Evolutionary conservation across 1,140 invertebrate genomes (phyloP).

Genomic region (Caenorhabditis elegans): DNA sequence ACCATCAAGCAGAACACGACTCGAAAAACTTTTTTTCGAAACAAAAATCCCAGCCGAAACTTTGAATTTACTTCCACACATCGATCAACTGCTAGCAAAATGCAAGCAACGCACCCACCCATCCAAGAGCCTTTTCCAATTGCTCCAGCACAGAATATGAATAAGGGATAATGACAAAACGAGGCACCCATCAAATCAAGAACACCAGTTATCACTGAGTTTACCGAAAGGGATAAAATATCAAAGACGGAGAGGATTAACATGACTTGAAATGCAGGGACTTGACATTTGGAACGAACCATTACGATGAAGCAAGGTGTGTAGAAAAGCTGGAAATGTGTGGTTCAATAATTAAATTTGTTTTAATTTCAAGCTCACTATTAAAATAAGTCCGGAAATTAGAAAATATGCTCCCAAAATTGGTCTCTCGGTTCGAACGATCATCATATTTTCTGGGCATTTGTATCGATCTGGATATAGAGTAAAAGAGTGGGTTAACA

Average conservation of each 20-base stretch:
- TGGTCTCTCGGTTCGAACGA: background rate
- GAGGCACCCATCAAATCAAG: conserved; percentile 3
- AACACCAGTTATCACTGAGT: conserved; percentile 14
- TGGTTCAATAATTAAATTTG: too few species aligned
- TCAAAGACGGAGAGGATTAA: conserved; percentile 35
- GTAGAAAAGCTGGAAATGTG: conserved; percentile 78
- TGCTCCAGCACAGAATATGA: background rate
- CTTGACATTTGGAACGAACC: background rate
- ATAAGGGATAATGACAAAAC: conserved; percentile 5
- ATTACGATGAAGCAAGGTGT: conserved; percentile 15
- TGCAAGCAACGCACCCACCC: background rate
- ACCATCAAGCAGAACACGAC: background rate
- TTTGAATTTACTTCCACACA: background rate
- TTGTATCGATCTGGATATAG: background rate
- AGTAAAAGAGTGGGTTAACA: background rate
- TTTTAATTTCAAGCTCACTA: background rate
- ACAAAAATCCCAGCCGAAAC: background rate
- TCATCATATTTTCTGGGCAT: background rate
- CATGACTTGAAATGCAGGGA: conserved; percentile 5
- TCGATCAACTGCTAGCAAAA: conserved; percentile 30
- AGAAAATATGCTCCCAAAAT: background rate
- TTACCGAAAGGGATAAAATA: conserved; percentile 3
- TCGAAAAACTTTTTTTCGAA: background rate
- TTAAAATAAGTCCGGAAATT: background rate
- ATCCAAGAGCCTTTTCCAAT: background rate